phyloP scores from a whole-genome alignment of 2,888 invertebrate genomes.

The Ormyrus nitidulus region DNA sequence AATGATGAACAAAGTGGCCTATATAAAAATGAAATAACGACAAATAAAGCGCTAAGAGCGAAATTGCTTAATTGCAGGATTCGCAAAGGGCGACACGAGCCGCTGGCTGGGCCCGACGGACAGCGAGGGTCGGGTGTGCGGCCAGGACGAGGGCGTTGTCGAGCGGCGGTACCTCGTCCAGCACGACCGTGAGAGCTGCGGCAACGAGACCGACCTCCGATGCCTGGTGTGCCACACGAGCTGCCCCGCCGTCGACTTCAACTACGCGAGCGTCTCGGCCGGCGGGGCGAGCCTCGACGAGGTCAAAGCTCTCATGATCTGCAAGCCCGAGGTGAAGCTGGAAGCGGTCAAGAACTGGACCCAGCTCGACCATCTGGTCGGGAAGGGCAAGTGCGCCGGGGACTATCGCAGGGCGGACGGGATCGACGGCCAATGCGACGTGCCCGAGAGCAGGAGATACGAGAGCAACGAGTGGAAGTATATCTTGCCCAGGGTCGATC shows the following conservation, averaged over 20 bases:
- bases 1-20: not conserved
- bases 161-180: slow-evolving; percentile 86
- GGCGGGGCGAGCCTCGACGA: not conserved
- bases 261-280: not conserved
- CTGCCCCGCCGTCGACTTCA: slow-evolving; percentile 13
- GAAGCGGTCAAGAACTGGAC: not conserved
- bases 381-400: not conserved
- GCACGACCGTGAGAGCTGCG: slow-evolving; percentile 75
- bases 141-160: slow-evolving; percentile 81
- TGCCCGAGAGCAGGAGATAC: not conserved
- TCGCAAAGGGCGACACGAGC: slow-evolving; percentile 3
- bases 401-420: not conserved
- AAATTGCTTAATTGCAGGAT: slow-evolving; percentile 6
- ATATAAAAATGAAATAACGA: not conserved
- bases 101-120: slow-evolving; percentile 7
- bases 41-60: not conserved
- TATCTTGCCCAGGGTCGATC: not conserved
- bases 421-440: not conserved
- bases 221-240: slow-evolving; percentile 2
- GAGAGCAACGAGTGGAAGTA: not conserved
- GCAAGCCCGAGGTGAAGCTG: slow-evolving; percentile 22
- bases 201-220: not conserved
- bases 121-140: slow-evolving; percentile 80
- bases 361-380: slow-evolving; percentile 16
- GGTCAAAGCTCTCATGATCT: slow-evolving; percentile 11